Percentiles rank a stretch among this genome's conserved stretches.
Conservation (phyloP, 1,140 invertebrate species). For the Cydia fagiglandana region DNA sequence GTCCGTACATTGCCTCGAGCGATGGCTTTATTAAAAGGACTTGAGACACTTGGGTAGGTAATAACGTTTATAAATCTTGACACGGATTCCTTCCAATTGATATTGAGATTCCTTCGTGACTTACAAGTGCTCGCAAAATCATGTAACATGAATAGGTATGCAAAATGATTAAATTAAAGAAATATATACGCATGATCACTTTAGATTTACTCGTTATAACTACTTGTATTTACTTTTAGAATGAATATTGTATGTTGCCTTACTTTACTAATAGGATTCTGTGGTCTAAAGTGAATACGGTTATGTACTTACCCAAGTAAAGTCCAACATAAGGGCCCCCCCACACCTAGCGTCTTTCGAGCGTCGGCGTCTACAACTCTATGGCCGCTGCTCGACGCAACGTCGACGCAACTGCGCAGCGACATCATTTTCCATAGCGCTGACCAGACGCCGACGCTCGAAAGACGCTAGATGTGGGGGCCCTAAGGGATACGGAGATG, state of each 20-base stretch:
- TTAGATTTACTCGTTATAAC: neutral
- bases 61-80: constrained; percentile 21
- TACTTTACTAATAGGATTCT: too few species aligned
- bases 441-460: too few species aligned
- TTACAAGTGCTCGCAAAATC: neutral
- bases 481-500: neutral
- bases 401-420: too few species aligned
- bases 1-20: constrained; percentile 11
- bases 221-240: too few species aligned
- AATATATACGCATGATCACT: neutral
- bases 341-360: too few species aligned
- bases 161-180: neutral
- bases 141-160: neutral
- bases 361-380: too few species aligned
- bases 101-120: constrained; percentile 9
- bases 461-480: too few species aligned
- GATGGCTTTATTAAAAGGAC: constrained; percentile 22
- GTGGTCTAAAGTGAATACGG: too few species aligned
- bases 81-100: constrained; percentile 13
- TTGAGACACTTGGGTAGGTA: constrained; percentile 18
- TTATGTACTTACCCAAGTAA: too few species aligned
- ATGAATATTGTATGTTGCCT: too few species aligned
- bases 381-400: too few species aligned
- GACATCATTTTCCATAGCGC: too few species aligned
- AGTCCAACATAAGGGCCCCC: neutral